These are phyloP conservation scores for Blastobasis adustella DNA, from an alignment of 2,888 invertebrate genomes.

Conservation along the genomic window DNA sequence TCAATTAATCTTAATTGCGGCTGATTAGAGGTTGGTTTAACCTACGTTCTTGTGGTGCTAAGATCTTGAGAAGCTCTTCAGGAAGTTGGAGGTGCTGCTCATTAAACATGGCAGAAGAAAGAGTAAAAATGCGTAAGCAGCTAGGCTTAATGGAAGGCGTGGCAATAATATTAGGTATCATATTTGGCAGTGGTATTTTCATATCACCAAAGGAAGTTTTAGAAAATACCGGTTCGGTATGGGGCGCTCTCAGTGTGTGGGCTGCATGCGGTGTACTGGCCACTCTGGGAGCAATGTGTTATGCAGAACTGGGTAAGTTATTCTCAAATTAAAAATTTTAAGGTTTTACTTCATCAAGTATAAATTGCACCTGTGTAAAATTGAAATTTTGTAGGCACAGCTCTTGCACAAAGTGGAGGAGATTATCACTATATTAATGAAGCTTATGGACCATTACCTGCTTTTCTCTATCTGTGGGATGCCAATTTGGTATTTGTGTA, in stretches of 20 bases:
- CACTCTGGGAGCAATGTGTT: conserved; percentile 95
- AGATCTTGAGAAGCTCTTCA: no score
- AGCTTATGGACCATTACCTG: conserved; percentile 92
- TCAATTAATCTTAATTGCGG: no score
- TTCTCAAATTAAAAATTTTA: not conserved
- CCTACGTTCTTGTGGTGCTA: no score
- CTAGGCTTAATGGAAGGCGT: conserved; percentile 93
- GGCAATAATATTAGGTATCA: conserved; percentile 94
- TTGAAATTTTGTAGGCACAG: conserved; percentile 63
- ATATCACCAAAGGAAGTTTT: conserved; percentile 96
- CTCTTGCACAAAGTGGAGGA: conserved; percentile 94
- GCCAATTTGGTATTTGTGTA: conserved; percentile 97
- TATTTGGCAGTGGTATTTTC: conserved; percentile 97
- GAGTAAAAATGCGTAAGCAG: conserved; percentile 89
- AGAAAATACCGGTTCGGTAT: conserved; percentile 91
- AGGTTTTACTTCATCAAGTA: not conserved
- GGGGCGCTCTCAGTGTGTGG: conserved; percentile 92
- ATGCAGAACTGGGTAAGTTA: conserved; percentile 90
- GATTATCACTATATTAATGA: conserved; percentile 97
- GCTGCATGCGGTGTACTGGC: conserved; percentile 90
- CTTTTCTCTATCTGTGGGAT: conserved; percentile 97
- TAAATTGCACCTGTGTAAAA: not conserved
- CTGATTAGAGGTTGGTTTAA: no score
- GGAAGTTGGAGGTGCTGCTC: no score
- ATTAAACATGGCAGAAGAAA: conserved; percentile 55